Evolutionary conservation across 2,888 invertebrate genomes (phyloP).

Genomic region (Malacosoma neustria): DNA sequence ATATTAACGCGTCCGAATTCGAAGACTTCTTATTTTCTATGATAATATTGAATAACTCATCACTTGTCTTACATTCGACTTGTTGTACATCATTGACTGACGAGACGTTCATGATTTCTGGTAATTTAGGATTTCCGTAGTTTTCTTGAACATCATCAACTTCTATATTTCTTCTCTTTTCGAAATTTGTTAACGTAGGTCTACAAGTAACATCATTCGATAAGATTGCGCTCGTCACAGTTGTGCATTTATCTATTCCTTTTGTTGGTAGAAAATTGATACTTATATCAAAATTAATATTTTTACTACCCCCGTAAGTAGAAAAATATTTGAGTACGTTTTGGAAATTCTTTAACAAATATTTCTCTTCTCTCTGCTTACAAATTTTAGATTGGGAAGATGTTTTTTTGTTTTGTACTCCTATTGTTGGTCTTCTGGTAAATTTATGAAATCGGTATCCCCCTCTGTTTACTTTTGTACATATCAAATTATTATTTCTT

Average conservation of each 20-base stretch:
- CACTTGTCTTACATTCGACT: background rate
- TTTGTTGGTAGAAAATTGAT: slow-evolving; percentile 30
- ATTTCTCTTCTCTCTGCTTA: slow-evolving; percentile 11
- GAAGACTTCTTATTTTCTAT: background rate
- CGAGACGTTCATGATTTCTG: background rate
- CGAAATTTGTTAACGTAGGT: background rate
- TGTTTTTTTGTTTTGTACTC: slow-evolving; percentile 22
- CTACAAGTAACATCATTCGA: background rate
- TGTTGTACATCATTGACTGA: background rate
- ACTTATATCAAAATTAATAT: slow-evolving; percentile 42
- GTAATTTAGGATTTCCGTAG: background rate
- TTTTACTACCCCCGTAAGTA: slow-evolving; percentile 23
- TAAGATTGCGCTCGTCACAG: background rate
- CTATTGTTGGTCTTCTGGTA: slow-evolving; percentile 7
- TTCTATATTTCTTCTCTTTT: background rate
- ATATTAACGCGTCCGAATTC: slow-evolving; percentile 14
- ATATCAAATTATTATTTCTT: background rate
- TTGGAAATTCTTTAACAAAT: slow-evolving; percentile 27
- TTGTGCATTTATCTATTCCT: slow-evolving; percentile 12
- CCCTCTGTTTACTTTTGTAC: slow-evolving; percentile 1
- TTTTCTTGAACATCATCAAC: background rate
- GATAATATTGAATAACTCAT: background rate
- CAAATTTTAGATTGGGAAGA: slow-evolving; percentile 22
- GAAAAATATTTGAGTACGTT: slow-evolving; percentile 36
- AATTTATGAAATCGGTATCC: slow-evolving; percentile 10